Base-by-base conservation (phyloP, 2,113 vertebrate genomes). In the Stictonetta naevosa region DNA sequence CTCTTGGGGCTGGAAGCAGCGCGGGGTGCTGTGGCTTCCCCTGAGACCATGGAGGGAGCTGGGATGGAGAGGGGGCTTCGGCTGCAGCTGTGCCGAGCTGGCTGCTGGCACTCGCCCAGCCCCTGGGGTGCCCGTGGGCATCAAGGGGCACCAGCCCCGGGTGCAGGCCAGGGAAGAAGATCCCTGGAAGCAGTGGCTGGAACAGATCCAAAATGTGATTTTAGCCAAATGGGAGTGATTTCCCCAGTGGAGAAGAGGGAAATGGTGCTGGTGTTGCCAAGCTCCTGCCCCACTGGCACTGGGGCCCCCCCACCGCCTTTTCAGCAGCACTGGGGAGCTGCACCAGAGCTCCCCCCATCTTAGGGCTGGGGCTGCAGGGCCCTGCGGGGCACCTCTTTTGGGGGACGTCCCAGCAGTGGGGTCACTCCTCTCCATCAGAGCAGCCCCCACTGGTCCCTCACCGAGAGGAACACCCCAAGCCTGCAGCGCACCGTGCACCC, bases 81-180 rank as follows among this genome's bases (percentile, higher is more conserved):
- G 7, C 34, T 53, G 56, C 4, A 6, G 50, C 50, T 7, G 23
- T 52, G 52, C 63, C 55, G 16, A 10, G 31, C 60, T 5, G 36
- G 46, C 28, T 1, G 2, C 42, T 13, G 17, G 52, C 75, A 33
- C 53, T 42, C 2, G 8, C 62, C 29, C 13, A 26, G 18, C 52
- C 5, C 0, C 60, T 36, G 67, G 1, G 40, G 22, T 80, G 14
- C 44, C 64, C 3, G 1, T 1, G 7, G 53, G 23, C 23, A 29
- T 4, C 5, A 42, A 33, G 36, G 63, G 38, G 44, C 69, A 36
- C 34, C 42, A 48, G 42, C 29, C 23, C 3, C 1, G 3, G 38
- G 14, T 0, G 2, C 36, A 22, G 25, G n/a, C 44, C 1, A 0
- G 16, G 29, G 59, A 72, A 1, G 2, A 40, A 0, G 2, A 40